These are phyloP conservation scores for Subanguina moxae DNA, from an alignment of 1,140 invertebrate genomes.

Conservation along the genomic window DNA sequence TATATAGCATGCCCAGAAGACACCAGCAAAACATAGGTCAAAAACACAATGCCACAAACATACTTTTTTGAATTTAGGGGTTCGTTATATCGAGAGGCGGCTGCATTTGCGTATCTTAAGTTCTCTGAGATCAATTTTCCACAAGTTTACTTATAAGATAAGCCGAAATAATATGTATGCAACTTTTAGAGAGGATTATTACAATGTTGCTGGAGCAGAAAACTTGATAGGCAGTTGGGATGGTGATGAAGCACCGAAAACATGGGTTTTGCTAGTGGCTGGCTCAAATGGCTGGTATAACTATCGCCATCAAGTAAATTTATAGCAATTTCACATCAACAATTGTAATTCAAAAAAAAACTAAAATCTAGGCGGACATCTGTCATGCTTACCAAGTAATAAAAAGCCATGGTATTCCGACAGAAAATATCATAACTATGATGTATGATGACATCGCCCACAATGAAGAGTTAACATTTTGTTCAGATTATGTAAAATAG, in stretches of 20 bases:
- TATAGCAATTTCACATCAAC: slow-evolving; percentile 51
- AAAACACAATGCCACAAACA: no score
- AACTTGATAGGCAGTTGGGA: neutral
- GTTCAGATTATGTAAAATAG: neutral
- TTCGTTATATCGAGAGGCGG: no score
- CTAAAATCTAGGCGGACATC: slow-evolving; percentile 68
- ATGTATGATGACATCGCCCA: slow-evolving; percentile 69
- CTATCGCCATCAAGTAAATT: slow-evolving; percentile 65
- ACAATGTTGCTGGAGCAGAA: no score
- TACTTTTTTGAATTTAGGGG: no score
- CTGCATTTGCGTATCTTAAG: no score
- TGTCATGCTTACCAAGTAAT: slow-evolving; percentile 69
- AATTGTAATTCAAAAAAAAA: no score
- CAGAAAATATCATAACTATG: slow-evolving; percentile 67
- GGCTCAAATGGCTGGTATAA: slow-evolving; percentile 66
- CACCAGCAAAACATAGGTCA: no score
- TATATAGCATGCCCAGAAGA: no score
- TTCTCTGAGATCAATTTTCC: no score
- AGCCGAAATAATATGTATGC: no score
- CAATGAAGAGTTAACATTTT: slow-evolving; percentile 45
- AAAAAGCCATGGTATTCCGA: slow-evolving; percentile 65
- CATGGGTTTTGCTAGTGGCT: slow-evolving; percentile 67
- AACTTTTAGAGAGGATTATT: no score
- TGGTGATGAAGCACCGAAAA: slow-evolving; percentile 49
- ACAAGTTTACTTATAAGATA: no score